A percentile compares a stretch with the other conserved stretches of the same genome.
Conservation (phyloP, 2,797 vertebrate species). For the Chloroceryle amazona region DNA sequence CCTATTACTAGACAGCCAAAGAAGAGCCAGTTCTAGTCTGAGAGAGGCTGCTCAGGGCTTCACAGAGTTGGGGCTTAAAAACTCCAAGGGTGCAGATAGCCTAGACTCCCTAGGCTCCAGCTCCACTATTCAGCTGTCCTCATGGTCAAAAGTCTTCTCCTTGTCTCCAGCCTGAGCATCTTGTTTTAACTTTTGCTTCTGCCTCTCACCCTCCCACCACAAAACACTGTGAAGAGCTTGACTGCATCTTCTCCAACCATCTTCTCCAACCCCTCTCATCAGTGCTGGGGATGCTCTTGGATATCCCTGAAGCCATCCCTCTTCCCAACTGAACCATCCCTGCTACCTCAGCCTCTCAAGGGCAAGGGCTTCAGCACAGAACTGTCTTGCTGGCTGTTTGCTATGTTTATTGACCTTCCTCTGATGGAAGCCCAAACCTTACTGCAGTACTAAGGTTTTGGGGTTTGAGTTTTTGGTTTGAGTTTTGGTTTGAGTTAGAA, state of each 20-base stretch:
- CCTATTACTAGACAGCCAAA: not conserved
- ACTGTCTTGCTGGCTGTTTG: not conserved
- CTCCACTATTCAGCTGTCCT: not conserved
- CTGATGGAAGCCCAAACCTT: not conserved
- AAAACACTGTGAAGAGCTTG: fast-evolving
- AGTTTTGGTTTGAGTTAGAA: not conserved
- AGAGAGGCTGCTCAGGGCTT: not conserved
- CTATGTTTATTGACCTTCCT: not conserved
- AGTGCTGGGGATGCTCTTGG: fast-evolving
- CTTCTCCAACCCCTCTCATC: not conserved
- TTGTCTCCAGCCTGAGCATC: not conserved
- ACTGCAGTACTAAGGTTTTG: not conserved
- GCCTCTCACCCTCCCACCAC: not conserved
- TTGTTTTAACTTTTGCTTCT: not conserved
- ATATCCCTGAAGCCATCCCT: fast-evolving
- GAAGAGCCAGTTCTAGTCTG: not conserved
- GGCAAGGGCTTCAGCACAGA: not conserved
- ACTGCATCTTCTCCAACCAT: not conserved
- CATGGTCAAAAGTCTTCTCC: not conserved
- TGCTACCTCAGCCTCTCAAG: not conserved
- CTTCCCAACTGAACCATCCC: not conserved
- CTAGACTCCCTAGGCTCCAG: fast-evolving
- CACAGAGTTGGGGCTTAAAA: not conserved
- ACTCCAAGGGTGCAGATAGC: fast-evolving
- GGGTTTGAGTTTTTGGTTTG: too few species aligned